Percentiles rank a stretch among this genome's conserved stretches.
Evolutionary conservation across 2,888 invertebrate genomes (phyloP).

Genomic region (Physocephala rufipes): DNA sequence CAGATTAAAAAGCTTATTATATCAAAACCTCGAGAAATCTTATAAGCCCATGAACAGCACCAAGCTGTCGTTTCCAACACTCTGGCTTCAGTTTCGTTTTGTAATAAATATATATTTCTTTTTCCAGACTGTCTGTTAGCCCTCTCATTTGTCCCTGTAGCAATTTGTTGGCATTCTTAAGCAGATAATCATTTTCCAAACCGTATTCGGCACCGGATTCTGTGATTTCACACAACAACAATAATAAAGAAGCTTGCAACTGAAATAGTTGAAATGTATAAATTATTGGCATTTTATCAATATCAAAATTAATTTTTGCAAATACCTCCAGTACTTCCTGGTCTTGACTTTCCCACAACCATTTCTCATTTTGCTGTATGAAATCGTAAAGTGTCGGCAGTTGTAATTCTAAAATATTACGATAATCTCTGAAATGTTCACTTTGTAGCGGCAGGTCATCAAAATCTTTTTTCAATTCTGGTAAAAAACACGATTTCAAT

Average conservation of each 20-base stretch:
- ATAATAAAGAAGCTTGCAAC: conserved; percentile 51
- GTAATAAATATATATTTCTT: conserved; percentile 53
- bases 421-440: conserved; percentile 53
- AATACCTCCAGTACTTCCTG: conserved; percentile 38
- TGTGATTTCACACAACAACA: conserved; percentile 57
- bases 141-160: conserved; percentile 35
- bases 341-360: conserved; percentile 36
- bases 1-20: neutral
- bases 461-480: conserved; percentile 54
- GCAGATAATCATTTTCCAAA: conserved; percentile 45
- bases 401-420: conserved; percentile 48
- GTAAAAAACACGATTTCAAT: conserved; percentile 53
- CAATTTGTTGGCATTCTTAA: conserved; percentile 49
- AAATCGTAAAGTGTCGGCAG: conserved; percentile 57
- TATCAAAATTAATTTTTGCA: no score
- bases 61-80: conserved; percentile 59
- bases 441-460: conserved; percentile 51
- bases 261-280: conserved; percentile 38
- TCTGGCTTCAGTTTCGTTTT: conserved; percentile 52
- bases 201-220: conserved; percentile 51
- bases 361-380: conserved; percentile 47
- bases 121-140: conserved; percentile 36
- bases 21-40: conserved; percentile 53
- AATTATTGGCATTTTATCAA: neutral
- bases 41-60: conserved; percentile 56